Conservation (phyloP, 2,888 invertebrate species). For the Phyto melanocephala region DNA sequence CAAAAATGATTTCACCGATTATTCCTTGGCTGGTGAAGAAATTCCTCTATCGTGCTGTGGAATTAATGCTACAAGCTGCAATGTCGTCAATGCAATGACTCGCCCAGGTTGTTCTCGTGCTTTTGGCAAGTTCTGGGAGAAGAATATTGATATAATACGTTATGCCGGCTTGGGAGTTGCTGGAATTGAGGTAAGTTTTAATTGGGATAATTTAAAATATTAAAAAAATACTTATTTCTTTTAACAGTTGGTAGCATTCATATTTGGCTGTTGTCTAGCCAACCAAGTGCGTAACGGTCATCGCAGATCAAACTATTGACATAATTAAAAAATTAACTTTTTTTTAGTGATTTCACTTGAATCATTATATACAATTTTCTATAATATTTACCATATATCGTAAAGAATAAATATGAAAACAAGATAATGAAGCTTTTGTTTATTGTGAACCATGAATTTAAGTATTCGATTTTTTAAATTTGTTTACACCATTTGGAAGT, state of each 20-base stretch:
- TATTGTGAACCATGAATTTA: too few relatives aligned
- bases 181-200: conserved; percentile 82
- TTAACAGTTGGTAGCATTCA: conserved; percentile 84
- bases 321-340: neutral
- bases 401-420: too few relatives aligned
- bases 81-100: conserved; percentile 58
- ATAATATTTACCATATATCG: too few relatives aligned
- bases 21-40: conserved; percentile 55
- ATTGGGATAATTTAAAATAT: neutral
- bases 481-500: too few relatives aligned
- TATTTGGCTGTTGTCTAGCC: conserved; percentile 92
- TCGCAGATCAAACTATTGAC: conserved; percentile 83
- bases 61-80: conserved; percentile 68
- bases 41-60: conserved; percentile 75
- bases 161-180: conserved; percentile 85
- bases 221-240: neutral
- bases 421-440: too few relatives aligned
- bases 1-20: conserved; percentile 69
- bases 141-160: conserved; percentile 80
- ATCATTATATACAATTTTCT: too few relatives aligned
- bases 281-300: conserved; percentile 90
- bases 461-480: too few relatives aligned
- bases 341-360: neutral
- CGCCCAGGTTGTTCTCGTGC: conserved; percentile 71
- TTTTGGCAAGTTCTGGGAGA: conserved; percentile 77